Percentiles rank a stretch among this genome's conserved stretches.
These are phyloP conservation scores for Apodemus sylvaticus DNA, from an alignment of 2,113 vertebrate genomes.

Conservation along the genomic window DNA sequence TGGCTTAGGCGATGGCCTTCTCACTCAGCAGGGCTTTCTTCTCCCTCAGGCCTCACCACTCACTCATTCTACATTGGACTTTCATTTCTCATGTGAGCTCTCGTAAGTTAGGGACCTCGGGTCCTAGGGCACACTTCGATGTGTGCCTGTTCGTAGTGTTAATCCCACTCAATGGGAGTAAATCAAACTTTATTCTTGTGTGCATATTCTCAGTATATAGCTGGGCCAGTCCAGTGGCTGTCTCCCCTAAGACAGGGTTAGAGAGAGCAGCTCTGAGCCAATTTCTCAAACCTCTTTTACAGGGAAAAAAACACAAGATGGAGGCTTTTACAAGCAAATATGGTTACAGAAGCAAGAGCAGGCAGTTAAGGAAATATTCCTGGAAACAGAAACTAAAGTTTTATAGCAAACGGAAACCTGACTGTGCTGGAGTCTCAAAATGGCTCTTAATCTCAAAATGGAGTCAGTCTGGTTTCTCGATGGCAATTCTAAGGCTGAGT, in stretches of 20 bases:
- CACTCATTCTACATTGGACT: background rate
- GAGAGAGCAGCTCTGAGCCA: background rate
- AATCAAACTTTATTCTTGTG: background rate
- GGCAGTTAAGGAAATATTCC: background rate
- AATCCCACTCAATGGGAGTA: background rate
- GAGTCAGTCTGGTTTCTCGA: background rate
- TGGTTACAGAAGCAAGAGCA: background rate
- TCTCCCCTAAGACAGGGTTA: background rate
- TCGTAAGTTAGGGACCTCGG: background rate
- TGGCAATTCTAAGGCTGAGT: background rate
- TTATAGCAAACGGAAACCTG: background rate
- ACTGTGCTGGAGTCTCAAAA: background rate
- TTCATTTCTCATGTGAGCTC: background rate
- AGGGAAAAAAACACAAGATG: background rate
- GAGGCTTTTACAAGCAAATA: background rate
- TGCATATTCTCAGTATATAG: background rate
- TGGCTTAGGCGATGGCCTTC: background rate
- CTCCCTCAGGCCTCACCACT: background rate
- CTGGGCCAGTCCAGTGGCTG: background rate
- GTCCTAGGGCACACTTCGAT: background rate
- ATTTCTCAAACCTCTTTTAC: background rate
- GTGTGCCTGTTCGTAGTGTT: background rate
- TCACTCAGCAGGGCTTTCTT: background rate
- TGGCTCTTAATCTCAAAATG: background rate
- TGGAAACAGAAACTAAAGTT: background rate